Conservation (phyloP, 2,888 invertebrate genomes). For the Seira musarum region DNA sequence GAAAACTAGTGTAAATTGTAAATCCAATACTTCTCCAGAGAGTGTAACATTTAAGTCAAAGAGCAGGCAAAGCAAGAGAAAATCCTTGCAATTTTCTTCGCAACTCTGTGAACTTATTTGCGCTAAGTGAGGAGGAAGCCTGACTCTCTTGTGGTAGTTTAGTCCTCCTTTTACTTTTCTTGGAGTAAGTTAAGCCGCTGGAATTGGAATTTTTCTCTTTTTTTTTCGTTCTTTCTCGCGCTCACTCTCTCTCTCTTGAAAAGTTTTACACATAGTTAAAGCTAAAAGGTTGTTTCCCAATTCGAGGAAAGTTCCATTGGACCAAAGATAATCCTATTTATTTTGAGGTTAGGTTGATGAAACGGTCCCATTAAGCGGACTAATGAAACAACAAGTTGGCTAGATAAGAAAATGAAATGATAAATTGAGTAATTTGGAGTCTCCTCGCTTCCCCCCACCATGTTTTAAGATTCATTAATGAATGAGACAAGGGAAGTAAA, state of each 20-base stretch:
- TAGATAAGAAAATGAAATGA: conserved; percentile 12
- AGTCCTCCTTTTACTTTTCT: no score
- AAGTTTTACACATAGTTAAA: not conserved
- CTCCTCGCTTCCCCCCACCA: not conserved
- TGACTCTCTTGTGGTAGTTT: no score
- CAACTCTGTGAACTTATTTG: not conserved
- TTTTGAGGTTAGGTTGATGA: conserved; percentile 2
- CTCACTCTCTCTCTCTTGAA: not conserved
- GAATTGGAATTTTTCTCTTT: conserved; percentile 6
- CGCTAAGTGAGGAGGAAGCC: no score
- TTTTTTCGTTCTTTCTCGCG: not conserved
- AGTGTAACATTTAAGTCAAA: conserved; percentile 10
- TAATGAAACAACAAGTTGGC: conserved; percentile 12
- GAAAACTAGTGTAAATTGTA: not conserved
- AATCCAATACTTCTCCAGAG: conserved; percentile 1
- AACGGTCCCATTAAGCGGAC: not conserved
- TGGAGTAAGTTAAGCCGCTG: not conserved
- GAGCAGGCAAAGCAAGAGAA: not conserved
- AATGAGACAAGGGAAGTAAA: not conserved
- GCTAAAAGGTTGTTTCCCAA: no score
- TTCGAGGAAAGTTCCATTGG: not conserved
- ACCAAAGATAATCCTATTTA: conserved; percentile 6
- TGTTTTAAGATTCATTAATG: not conserved
- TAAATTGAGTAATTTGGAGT: conserved; percentile 11
- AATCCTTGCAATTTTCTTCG: conserved; percentile 14